Conservation (phyloP, 2,113 vertebrate genomes). For the Dendrocopos noguchii region DNA sequence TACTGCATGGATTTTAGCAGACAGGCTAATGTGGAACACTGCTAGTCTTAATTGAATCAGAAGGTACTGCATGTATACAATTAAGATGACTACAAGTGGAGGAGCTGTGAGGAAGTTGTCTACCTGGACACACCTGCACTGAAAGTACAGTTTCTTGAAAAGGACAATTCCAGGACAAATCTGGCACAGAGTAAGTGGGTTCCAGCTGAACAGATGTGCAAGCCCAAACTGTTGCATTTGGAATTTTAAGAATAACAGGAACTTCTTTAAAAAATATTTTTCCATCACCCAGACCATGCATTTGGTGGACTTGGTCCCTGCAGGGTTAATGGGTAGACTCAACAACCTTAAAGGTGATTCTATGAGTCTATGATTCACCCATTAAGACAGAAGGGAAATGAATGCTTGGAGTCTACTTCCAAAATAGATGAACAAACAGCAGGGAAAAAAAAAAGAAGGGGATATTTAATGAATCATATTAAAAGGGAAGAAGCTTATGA, state of each 20-base stretch:
- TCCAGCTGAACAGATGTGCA: background rate
- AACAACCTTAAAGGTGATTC: background rate
- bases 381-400: background rate
- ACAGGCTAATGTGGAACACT: conserved; percentile 41
- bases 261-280: background rate
- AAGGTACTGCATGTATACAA: conserved; percentile 48
- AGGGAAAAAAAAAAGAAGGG: background rate
- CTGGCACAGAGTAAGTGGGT: background rate
- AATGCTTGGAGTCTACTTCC: background rate
- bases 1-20: conserved; percentile 56
- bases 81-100: conserved; percentile 18
- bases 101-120: conserved; percentile 6
- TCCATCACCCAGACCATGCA: background rate
- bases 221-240: background rate
- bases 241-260: background rate
- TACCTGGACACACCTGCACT: background rate
- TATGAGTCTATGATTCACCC: background rate
- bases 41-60: conserved; percentile 59
- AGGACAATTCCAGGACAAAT: background rate
- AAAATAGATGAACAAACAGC: conserved; percentile 19
- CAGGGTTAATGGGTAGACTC: background rate
- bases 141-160: background rate
- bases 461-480: background rate
- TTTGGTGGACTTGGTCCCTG: background rate
- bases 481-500: conserved; percentile 16